Base-by-base conservation (phyloP, 2,888 invertebrate species). In the Stegophylla sp. region DNA sequence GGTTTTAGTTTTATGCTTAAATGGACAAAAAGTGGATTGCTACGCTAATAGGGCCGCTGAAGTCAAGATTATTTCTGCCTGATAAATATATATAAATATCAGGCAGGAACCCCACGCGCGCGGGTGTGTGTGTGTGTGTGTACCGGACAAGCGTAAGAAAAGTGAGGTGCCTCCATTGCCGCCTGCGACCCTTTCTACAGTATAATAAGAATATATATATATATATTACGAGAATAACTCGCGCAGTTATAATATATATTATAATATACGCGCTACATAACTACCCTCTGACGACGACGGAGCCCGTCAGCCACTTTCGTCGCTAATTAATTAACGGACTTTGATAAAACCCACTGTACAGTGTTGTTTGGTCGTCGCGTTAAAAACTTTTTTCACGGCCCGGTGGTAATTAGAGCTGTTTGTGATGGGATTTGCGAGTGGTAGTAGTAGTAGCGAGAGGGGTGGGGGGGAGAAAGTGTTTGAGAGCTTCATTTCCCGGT, bases 241-340 rank as follows among this genome's bases (percentile, higher is more conserved):
- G 7, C 34, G 34, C 34, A 34, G 9, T 1, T 20, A 20, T 23
- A 56, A 56, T 56, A 56, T n/a, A 20, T 56, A 56, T 17, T 53
- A 20, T 5, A 34, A 34, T 34, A 34, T 51, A 51, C 17, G 5
- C 3, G 17, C 43, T 10, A 48, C n/a, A n/a, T n/a, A n/a, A n/a
- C 12, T 15, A 72, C 41, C 23, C 72, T 56, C 41, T 7, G 61
- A 28, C 45, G 45, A 45, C 15, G 45, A 45, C 45, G 45, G 3
- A 17, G 10, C 34, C 48, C 74, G 61, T 63, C 74, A 63, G 61
- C 74, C 53, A 66, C 64, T 66, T 53, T 66, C 64, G 75, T 43
- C 53, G 75, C 66, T 76, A 66, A 76, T 76, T 76, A 76, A 76
- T 76, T 76, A 76, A 76, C 75, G 75, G 75, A 76, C 75, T 66